Percentiles rank a stretch among this genome's conserved stretches.
These are phyloP conservation scores for Dendroctonus valens DNA, from an alignment of 1,140 invertebrate genomes.

Conservation along the genomic window DNA sequence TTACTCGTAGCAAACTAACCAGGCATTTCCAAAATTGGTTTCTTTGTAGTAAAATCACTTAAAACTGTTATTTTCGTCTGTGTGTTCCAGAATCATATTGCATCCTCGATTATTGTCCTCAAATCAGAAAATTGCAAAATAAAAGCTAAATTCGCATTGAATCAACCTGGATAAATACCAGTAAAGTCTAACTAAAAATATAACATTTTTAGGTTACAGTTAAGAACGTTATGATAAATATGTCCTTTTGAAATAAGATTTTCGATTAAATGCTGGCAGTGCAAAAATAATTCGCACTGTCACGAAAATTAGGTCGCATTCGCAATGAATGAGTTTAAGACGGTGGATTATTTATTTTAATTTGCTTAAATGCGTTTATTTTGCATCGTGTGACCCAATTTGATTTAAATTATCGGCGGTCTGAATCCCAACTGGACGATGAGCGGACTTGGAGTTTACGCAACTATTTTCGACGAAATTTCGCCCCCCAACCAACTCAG, in stretches of 20 bases:
- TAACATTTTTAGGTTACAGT: slow-evolving; percentile 5
- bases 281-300: slow-evolving; percentile 21
- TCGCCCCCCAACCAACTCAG: too few relatives aligned
- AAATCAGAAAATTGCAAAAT: too few relatives aligned
- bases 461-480: background rate
- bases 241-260: slow-evolving; percentile 19
- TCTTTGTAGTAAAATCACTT: too few relatives aligned
- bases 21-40: too few relatives aligned
- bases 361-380: slow-evolving; percentile 29
- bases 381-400: slow-evolving; percentile 28
- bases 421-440: slow-evolving; percentile 1
- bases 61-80: too few relatives aligned
- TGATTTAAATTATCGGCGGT: slow-evolving; percentile 15
- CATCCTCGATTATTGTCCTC: too few relatives aligned
- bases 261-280: slow-evolving; percentile 9
- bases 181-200: slow-evolving; percentile 1
- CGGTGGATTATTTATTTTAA: slow-evolving; percentile 28
- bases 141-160: too few relatives aligned
- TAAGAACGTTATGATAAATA: slow-evolving; percentile 14
- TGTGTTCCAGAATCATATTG: too few relatives aligned
- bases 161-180: too few relatives aligned
- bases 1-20: too few relatives aligned
- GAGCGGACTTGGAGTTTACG: background rate
- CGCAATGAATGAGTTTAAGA: slow-evolving; percentile 22
- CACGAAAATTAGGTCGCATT: slow-evolving; percentile 24